Evolutionary conservation across 2,113 vertebrate genomes (phyloP).

Genomic region (Mirza zaza): DNA sequence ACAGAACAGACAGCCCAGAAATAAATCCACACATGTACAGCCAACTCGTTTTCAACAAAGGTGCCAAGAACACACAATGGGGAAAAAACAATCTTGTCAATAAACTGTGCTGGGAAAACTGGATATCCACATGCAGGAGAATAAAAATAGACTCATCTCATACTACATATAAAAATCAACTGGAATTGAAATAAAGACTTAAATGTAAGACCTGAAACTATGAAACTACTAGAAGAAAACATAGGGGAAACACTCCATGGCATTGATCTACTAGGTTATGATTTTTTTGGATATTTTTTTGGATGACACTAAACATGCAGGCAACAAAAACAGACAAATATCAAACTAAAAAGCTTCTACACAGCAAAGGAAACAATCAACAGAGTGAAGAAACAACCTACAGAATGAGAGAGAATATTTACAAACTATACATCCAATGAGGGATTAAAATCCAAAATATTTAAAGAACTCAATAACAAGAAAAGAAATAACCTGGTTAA

Average conservation of each 20-base stretch:
- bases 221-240: background rate
- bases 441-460: background rate
- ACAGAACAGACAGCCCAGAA: background rate
- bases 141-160: background rate
- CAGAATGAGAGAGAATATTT: background rate
- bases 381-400: background rate
- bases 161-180: background rate
- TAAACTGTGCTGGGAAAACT: background rate
- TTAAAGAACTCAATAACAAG: background rate
- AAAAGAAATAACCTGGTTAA: background rate
- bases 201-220: background rate
- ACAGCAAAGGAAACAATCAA: background rate
- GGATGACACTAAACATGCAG: background rate
- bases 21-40: background rate
- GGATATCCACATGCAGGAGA: background rate
- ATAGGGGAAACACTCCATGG: background rate
- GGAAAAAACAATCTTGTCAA: background rate
- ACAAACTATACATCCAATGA: background rate
- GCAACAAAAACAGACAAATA: background rate
- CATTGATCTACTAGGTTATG: background rate
- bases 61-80: background rate
- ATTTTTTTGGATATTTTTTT: background rate
- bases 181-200: background rate
- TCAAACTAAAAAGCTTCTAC: background rate
- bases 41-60: background rate